Conservation (phyloP, 2,113 vertebrate species). For the Dendropsophus ebraccatus region DNA sequence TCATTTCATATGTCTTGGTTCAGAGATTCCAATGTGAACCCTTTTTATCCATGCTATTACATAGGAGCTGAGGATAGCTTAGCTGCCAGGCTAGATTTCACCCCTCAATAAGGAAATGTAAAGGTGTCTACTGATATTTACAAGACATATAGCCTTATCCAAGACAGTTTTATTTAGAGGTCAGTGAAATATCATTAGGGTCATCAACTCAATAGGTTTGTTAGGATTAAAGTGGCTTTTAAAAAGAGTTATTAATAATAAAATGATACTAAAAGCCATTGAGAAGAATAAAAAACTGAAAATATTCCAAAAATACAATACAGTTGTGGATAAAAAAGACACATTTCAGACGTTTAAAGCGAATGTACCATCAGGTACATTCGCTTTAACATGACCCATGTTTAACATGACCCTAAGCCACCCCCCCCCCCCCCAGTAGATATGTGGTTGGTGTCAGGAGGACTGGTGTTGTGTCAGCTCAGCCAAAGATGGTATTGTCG, state of each 20-base stretch:
- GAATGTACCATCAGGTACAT: too few relatives aligned
- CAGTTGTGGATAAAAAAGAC: neutral
- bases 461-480: too few relatives aligned
- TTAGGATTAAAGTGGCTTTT: conserved; percentile 17
- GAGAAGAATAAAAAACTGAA: neutral
- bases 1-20: conserved; percentile 62
- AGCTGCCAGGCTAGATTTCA: conserved; percentile 24
- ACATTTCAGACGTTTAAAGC: neutral
- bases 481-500: too few relatives aligned
- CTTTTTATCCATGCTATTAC: conserved; percentile 42
- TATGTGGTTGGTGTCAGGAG: too few relatives aligned
- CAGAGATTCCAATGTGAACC: conserved; percentile 50
- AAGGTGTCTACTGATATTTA: conserved; percentile 6
- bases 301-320: neutral
- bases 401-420: too few relatives aligned
- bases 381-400: too few relatives aligned
- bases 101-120: conserved; percentile 22
- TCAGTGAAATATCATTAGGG: conserved; percentile 11
- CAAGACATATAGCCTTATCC: neutral
- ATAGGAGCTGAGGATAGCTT: neutral
- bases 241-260: conserved; percentile 5
- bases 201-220: neutral
- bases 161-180: conserved; percentile 9
- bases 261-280: neutral
- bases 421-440: too few relatives aligned